Conservation (phyloP, 2,797 vertebrate genomes). For the Melanotaenia parkinsoni region DNA sequence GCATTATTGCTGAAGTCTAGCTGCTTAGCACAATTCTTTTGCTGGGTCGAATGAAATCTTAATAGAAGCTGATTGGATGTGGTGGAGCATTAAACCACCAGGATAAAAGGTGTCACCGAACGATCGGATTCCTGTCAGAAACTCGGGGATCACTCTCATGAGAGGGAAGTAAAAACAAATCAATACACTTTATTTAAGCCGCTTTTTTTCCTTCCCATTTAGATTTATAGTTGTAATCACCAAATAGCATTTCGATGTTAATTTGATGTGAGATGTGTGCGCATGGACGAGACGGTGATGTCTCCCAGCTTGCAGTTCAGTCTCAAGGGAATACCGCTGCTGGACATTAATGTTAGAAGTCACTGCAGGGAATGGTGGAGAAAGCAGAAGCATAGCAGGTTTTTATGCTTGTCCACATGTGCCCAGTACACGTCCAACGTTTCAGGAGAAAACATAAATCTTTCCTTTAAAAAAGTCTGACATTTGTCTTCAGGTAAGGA, state of each 20-base stretch:
- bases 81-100: conserved; percentile 44
- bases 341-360: conserved; percentile 33
- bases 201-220: background rate
- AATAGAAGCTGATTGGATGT: conserved; percentile 48
- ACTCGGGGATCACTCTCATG: conserved; percentile 22
- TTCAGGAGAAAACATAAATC: conserved; percentile 23
- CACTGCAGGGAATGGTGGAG: conserved; percentile 13
- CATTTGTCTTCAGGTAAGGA: conserved; percentile 47
- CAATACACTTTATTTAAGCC: conserved; percentile 36
- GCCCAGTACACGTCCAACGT: background rate
- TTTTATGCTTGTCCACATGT: conserved; percentile 2
- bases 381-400: background rate
- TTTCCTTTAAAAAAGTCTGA: conserved; percentile 32
- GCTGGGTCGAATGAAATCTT: conserved; percentile 24
- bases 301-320: conserved; percentile 27
- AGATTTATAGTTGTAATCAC: conserved; percentile 22
- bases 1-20: conserved; percentile 20
- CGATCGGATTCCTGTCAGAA: conserved; percentile 60
- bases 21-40: conserved; percentile 10
- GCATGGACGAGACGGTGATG: conserved; percentile 12
- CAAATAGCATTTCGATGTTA: conserved; percentile 27
- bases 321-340: conserved; percentile 23
- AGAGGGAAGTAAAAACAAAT: conserved; percentile 37
- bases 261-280: conserved; percentile 48
- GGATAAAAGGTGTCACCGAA: conserved; percentile 53